These are phyloP conservation scores for Otocyon megalotis DNA, from an alignment of 2,113 vertebrate species.

Conservation along the genomic window DNA sequence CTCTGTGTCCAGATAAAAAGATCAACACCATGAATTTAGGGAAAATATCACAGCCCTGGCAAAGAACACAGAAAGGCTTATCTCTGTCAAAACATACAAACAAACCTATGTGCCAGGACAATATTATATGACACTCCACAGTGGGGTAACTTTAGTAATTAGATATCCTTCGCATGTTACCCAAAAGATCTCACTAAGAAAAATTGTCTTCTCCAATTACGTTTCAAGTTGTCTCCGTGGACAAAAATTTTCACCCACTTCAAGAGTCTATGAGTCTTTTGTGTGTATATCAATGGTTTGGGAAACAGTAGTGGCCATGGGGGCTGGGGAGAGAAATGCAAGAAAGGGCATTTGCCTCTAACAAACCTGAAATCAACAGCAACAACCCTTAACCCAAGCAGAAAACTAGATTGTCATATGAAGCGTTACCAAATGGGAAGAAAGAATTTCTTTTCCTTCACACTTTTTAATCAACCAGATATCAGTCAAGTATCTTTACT, in stretches of 20 bases:
- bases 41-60: conserved; percentile 71
- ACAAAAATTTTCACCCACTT: conserved; percentile 77
- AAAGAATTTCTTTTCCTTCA: too few species aligned
- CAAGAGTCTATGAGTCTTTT: conserved; percentile 36
- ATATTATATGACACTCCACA: neutral
- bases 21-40: conserved; percentile 42
- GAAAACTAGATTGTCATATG: too few species aligned
- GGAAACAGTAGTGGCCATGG: too few species aligned
- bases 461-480: too few species aligned
- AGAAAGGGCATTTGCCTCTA: too few species aligned
- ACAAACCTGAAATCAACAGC: too few species aligned
- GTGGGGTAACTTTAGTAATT: neutral
- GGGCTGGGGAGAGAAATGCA: too few species aligned
- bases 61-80: conserved; percentile 71
- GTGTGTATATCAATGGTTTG: too few species aligned
- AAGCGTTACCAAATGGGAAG: too few species aligned
- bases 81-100: conserved; percentile 84
- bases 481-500: too few species aligned
- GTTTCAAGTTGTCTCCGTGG: conserved; percentile 80
- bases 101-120: conserved; percentile 83
- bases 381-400: too few species aligned
- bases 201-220: conserved; percentile 76
- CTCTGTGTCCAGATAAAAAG: conserved; percentile 71
- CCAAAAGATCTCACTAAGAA: neutral
- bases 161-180: neutral